Evolutionary conservation across 2,113 vertebrate genomes (phyloP).

Genomic region (Laterallus jamaicensis): DNA sequence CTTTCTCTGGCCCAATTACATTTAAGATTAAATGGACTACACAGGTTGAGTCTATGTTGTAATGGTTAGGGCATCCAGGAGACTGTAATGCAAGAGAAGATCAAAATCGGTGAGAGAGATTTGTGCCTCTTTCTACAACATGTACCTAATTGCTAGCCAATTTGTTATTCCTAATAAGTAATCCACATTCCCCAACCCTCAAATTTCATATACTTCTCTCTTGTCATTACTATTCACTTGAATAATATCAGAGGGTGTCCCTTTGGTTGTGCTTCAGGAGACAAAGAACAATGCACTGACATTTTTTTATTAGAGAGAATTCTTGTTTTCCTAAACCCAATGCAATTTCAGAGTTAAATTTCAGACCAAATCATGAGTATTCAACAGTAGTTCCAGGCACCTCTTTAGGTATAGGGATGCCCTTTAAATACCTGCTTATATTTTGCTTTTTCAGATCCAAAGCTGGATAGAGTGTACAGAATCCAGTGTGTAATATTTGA

Average conservation of each 20-base stretch:
- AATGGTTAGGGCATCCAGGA: background rate
- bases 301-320: background rate
- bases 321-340: background rate
- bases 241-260: background rate
- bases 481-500: conserved; percentile 27
- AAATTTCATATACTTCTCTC: background rate
- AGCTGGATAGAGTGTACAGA: background rate
- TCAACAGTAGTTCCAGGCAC: background rate
- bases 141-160: background rate
- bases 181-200: background rate
- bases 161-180: background rate
- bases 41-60: background rate
- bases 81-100: background rate
- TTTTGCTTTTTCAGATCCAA: background rate
- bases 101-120: background rate
- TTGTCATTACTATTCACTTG: background rate
- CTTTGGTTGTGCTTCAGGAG: background rate
- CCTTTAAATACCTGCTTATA: background rate
- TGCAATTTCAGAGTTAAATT: background rate
- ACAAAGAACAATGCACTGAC: background rate
- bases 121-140: background rate
- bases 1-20: background rate
- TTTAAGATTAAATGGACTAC: background rate
- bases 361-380: background rate
- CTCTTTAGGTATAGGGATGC: background rate